phyloP scores from a whole-genome alignment of 2,888 invertebrate species.

The Glaucopsyche alexis region DNA sequence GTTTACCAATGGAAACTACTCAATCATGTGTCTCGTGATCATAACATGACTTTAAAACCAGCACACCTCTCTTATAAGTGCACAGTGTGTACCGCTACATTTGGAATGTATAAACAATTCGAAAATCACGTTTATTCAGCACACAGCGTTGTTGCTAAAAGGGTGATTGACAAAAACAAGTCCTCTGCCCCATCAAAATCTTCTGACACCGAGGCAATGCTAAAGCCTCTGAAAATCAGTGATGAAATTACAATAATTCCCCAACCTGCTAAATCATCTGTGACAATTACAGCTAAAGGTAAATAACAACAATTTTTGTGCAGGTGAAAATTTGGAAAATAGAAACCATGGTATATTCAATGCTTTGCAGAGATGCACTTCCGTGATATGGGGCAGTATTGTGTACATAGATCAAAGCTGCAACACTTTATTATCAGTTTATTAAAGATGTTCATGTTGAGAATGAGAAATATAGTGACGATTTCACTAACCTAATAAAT shows the following conservation, averaged over 20 bases:
- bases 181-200: slow-evolving; percentile 54
- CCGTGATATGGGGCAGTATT: slow-evolving; percentile 67
- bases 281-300: slow-evolving; percentile 72
- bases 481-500: slow-evolving; percentile 56
- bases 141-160: slow-evolving; percentile 94
- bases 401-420: slow-evolving; percentile 65
- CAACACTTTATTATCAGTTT: slow-evolving; percentile 52
- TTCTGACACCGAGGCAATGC: slow-evolving; percentile 80
- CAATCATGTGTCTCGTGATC: slow-evolving; percentile 95
- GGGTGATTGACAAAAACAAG: slow-evolving; percentile 89
- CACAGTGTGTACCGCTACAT: slow-evolving; percentile 96
- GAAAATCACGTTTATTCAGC: slow-evolving; percentile 97
- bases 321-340: slow-evolving; percentile 46
- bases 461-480: slow-evolving; percentile 55
- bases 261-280: slow-evolving; percentile 84
- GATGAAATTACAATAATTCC: slow-evolving; percentile 96
- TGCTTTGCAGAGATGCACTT: slow-evolving; percentile 56
- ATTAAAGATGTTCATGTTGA: slow-evolving; percentile 58
- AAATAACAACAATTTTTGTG: slow-evolving; percentile 62
- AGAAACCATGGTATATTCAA: slow-evolving; percentile 44
- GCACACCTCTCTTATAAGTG: slow-evolving; percentile 97
- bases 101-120: slow-evolving; percentile 97
- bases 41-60: slow-evolving; percentile 95
- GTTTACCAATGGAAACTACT: slow-evolving; percentile 90
- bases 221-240: slow-evolving; percentile 93